Evolutionary conservation across 2,113 vertebrate species (phyloP), one percentile per base, ranked within the genome.

Genomic region (Poecile atricapillus): DNA sequence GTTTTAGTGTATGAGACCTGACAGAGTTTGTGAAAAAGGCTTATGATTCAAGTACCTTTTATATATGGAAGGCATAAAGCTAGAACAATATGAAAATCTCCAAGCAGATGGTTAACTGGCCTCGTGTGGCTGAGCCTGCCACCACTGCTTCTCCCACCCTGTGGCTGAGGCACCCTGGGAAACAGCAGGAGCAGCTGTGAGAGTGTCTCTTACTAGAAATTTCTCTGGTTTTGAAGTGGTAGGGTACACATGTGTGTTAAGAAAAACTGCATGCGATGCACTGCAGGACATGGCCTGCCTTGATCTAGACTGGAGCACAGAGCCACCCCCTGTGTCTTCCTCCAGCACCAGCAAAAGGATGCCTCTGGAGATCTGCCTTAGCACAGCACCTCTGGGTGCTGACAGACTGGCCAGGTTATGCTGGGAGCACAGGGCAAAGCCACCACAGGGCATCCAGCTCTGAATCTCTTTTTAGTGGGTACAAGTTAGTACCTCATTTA

Each of bases 311-410:
- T 19, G 35, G 41, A 80, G 30, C 0, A 2, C 44, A 17, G 49
- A 50, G n/a, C 49, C 3, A 0, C 7, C 14, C 46, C 33, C 12
- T 0, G 0, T 9, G 15, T 19, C 73, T 53, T n/a, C 62, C 49
- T 43, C 49, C 74, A 93, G 70, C 37, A 49, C 35, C 44, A 80
- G 35, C 58, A 35, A 58, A 67, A 76, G 49, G 31, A 63, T 25
- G 47, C 24, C 21, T 39, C 30, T 25, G 46, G 60, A 89, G 46
- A 22, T 41, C 16, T 53, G 20, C 46, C 78, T 62, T 13, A 25
- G 92, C 68, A 33, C 43, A 84, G n/a, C 43, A 35, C 28, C 68
- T 74, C 50, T 43, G 69, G 39, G 17, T 50, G 64, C 87, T 52
- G 39, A 41, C 0, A 10, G n/a, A 53, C 47, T 33, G 28, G 53